Evolutionary conservation across 2,113 vertebrate genomes (phyloP), one percentile per base, ranked within the genome.

Genomic region (Actenoides lindsayi): DNA sequence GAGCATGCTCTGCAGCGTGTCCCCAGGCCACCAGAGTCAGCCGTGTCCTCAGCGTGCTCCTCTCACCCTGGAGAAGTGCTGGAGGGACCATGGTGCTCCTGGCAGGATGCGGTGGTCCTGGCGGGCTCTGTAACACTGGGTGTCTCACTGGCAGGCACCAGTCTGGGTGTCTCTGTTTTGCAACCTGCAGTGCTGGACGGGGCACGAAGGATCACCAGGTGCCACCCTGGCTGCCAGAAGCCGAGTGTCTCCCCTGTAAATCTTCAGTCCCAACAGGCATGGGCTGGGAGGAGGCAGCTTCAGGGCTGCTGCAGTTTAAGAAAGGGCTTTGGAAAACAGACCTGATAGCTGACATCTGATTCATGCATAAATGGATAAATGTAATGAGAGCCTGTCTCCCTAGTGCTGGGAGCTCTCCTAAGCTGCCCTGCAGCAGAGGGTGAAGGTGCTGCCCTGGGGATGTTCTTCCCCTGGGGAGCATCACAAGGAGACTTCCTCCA

Each of bases 91-190:
- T 0, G 10, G 30, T 67, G 73, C 30, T 69, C 44, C 50, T 64
- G 91, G 64, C 4, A 53, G 69, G 27, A 19, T 33, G 2, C 1
- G 3, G 21, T 33, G 59, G 10, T 41, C 59, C n/a, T 67, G 68
- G 60, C 1, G 3, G 37, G 44, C 23, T 39, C 69, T 23, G 62
- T 5, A 16, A 39, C 33, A 50, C 37, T 0, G 0, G 6, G 39
- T 5, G 15, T n/a, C 5, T 7, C 35, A 19, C 12, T 1, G 0
- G 6, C 1, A 1, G 30, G 31, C 1, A 3, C 57, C 73, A 44
- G 42, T 15, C 28, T 3, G 59, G 59, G 39, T 16, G 16, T 48
- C 44, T 51, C 33, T 3, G 2, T 56, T 56, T 48, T 4, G 11
- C 39, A 17, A 28, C 23, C n/a, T 5, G 39, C 3, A 3, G 54